Base-by-base conservation (phyloP, 2,888 invertebrate genomes). In the Ptycholaimellus sp. region DNA sequence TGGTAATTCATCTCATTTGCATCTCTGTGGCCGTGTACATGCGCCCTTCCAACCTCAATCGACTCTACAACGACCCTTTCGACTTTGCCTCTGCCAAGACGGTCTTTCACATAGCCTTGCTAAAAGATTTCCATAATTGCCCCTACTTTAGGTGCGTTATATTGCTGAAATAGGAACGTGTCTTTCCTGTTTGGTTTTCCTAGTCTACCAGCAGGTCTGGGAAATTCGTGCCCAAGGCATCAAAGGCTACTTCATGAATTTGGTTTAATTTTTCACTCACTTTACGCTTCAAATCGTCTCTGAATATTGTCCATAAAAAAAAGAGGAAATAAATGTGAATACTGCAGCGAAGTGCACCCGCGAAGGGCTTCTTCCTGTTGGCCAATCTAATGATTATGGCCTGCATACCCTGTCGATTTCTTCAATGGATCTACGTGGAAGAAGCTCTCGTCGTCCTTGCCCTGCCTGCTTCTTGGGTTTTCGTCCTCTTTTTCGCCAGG, bases 401-500 rank as follows among this genome's bases (percentile, higher is more conserved):
- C 0, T 55, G 55, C 35, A 46, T 51, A 27, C 52, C 52, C 11
- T 53, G 49, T 37, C 47, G 47, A 17, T 3, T 14, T 33, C 19
- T 32, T n/a, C n/a, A 30, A 30, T 31, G 17, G 11, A 18, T 16
- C 42, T 72, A 71, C 51, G 68, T 75, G 1, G 96, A 96, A 60
- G 93, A 90, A 59, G 77, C 81, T 1, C 72, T 93, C 35, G 65
- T 96, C 20, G 72, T 82, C 28, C 74, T 90, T 50, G 76, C 90
- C 1, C 73, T 90, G 18, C 93, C 93, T 0, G 81, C 85, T 3
- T 80, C 80, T 25, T 96, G 93, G 93, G 83, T 90, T 59, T 72
- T 87, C 30, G 70, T 93, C 18, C 83, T 96, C 74, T 96, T 96
- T 61, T 96, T 93, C 63, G 93, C 93, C 29, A 85, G 93, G 90